These are phyloP conservation scores for Hydriomena furcata DNA, from an alignment of 2,888 invertebrate species.

Conservation along the genomic window DNA sequence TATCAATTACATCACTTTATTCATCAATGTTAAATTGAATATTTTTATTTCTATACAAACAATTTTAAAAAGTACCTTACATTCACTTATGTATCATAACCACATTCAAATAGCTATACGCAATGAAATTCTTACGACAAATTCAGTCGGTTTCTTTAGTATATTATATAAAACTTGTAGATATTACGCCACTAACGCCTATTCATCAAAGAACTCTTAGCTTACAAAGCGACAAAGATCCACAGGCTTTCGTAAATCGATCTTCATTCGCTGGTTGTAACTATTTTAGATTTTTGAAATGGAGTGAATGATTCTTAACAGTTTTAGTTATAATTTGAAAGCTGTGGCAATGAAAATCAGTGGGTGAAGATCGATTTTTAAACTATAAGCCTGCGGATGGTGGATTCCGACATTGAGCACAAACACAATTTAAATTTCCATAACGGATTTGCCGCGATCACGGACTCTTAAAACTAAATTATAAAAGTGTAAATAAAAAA, in stretches of 20 bases:
- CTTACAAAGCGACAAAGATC: too few species aligned
- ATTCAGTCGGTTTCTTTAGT: constrained; percentile 41
- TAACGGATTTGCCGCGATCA: constrained; percentile 8
- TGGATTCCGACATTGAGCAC: constrained; percentile 5
- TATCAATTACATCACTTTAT: constrained; percentile 76
- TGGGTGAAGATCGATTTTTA: too few species aligned
- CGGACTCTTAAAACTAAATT: constrained; percentile 18
- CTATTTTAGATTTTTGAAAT: too few species aligned
- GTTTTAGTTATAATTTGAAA: too few species aligned
- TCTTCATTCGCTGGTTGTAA: too few species aligned
- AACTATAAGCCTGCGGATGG: too few species aligned
- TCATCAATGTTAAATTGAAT: constrained; percentile 75
- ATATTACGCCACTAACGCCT: constrained; percentile 2
- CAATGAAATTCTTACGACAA: constrained; percentile 44
- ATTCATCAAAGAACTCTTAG: not conserved
- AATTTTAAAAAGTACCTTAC: constrained; percentile 67
- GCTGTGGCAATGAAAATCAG: too few species aligned
- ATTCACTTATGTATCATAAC: constrained; percentile 40
- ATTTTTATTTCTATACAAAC: constrained; percentile 80
- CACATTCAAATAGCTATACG: constrained; percentile 49
- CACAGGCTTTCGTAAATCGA: too few species aligned
- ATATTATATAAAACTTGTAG: constrained; percentile 29
- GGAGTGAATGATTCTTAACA: too few species aligned
- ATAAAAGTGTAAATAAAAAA: constrained; percentile 14
- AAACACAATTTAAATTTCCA: constrained; percentile 14